Conservation (phyloP, 2,888 invertebrate genomes). For the Ophion ventricosus region DNA sequence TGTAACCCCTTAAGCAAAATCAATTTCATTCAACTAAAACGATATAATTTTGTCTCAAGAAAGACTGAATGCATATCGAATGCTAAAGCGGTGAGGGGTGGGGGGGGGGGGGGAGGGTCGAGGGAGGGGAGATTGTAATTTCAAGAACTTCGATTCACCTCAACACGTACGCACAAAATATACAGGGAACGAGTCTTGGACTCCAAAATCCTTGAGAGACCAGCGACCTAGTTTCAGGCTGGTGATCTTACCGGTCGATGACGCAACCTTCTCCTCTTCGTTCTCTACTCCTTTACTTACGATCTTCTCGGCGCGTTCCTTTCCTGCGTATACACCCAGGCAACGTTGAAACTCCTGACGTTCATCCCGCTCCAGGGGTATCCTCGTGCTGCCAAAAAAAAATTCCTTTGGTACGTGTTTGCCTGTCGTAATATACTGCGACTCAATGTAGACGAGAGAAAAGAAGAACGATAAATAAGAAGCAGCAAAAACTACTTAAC, state of each 20-base stretch:
- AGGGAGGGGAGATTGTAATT: constrained; percentile 25
- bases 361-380: constrained; percentile 33
- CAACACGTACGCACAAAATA: constrained; percentile 2
- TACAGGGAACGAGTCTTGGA: constrained; percentile 58
- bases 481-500: neutral
- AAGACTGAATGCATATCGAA: neutral
- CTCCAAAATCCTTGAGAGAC: constrained; percentile 72
- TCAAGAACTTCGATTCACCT: constrained; percentile 11
- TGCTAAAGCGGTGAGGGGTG: no score
- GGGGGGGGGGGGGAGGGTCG: no score
- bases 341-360: constrained; percentile 46
- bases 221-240: constrained; percentile 81
- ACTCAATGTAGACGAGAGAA: constrained; percentile 2
- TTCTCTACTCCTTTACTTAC: constrained; percentile 39
- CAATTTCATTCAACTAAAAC: neutral
- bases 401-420: constrained; percentile 44
- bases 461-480: constrained; percentile 28
- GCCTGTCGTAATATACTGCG: constrained; percentile 50
- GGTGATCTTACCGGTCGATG: constrained; percentile 77
- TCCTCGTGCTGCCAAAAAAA: constrained; percentile 53
- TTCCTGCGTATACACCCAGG: constrained; percentile 31
- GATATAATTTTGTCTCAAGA: neutral
- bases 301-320: constrained; percentile 37
- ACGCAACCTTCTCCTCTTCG: constrained; percentile 76
- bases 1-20: no score